Evolutionary conservation across 2,797 vertebrate species (phyloP), one percentile per base, ranked within the genome.

Genomic region (Podarcis lilfordi): DNA sequence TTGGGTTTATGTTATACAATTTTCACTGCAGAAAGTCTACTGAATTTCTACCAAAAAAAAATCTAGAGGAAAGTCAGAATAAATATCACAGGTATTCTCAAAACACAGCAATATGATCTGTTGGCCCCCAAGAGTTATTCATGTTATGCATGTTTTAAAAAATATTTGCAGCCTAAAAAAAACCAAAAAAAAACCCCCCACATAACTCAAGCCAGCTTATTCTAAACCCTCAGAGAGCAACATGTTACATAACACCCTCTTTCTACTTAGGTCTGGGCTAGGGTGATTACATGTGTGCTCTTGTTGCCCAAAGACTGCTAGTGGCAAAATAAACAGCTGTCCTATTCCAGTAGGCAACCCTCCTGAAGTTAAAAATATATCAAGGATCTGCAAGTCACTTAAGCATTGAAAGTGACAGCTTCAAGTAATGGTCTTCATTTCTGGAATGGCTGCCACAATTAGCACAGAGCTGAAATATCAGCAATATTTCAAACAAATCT

Each of bases 1-100:
- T 27, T 50, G 27, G 29, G 5, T 68, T 55, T 29, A 13, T 66
- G 37, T 50, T 32, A 37, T 7, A 27, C 5, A 77, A 9, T 35
- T 89, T 91, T 88, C 72, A 85, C 40, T 45, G 64, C 45, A 68
- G 90, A 79, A 37, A 85, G 15, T 40, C 71, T 5, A 0, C 37
- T 27, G 80, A 92, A 25, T 87, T 77, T 81, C 80, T 86, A 15
- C 13, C 3, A 55, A 50, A 50, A 75, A 81, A 59, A 89, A 0
- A 0, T 80, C 4, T 91, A 86, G 79, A 91, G 82, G 89, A 32
- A 90, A 93, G 81, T 32, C 45, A 0, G 0, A 32, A 77, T 27
- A 68, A 80, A 79, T 86, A 86, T 10, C 80, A 82, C 92, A 85
- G 86, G 90, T 80, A 69, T 90, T 91, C 40, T 50, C 86, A 75